A percentile compares a stretch with the other conserved stretches of the same genome.
Evolutionary conservation across 1,140 invertebrate species (phyloP).

Genomic region (Littorina saxatilis): DNA sequence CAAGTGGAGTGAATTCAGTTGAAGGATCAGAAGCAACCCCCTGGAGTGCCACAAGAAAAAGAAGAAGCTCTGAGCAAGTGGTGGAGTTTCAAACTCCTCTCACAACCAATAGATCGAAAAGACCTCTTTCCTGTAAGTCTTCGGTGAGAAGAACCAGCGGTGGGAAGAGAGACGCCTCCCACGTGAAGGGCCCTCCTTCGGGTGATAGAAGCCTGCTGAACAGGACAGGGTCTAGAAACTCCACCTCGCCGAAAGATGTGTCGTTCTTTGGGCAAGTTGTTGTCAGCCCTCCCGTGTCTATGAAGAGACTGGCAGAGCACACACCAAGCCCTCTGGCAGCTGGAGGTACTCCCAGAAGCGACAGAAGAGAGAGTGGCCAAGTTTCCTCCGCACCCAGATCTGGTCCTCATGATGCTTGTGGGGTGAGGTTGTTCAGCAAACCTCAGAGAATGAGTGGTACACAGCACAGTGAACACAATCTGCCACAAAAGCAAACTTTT

Average conservation of each 20-base stretch:
- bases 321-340: background rate
- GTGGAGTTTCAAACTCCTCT: background rate
- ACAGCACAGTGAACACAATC: no score
- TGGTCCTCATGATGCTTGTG: no score
- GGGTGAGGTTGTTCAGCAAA: no score
- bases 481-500: no score
- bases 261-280: conserved; percentile 45
- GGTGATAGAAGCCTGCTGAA: background rate
- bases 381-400: no score
- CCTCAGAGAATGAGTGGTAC: no score
- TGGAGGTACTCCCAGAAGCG: no score
- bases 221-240: background rate
- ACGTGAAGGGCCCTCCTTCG: background rate
- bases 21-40: background rate
- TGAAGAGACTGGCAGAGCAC: background rate
- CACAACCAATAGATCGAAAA: background rate
- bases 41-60: background rate
- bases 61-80: no score
- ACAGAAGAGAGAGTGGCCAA: no score
- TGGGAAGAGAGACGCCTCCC: background rate
- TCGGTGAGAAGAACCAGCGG: background rate
- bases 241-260: conserved; percentile 1
- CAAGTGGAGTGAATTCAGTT: background rate
- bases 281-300: conserved; percentile 41
- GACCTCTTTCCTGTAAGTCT: background rate